These are phyloP conservation scores for Drosophila orena DNA, from an alignment of 1,140 invertebrate genomes.

Conservation along the genomic window DNA sequence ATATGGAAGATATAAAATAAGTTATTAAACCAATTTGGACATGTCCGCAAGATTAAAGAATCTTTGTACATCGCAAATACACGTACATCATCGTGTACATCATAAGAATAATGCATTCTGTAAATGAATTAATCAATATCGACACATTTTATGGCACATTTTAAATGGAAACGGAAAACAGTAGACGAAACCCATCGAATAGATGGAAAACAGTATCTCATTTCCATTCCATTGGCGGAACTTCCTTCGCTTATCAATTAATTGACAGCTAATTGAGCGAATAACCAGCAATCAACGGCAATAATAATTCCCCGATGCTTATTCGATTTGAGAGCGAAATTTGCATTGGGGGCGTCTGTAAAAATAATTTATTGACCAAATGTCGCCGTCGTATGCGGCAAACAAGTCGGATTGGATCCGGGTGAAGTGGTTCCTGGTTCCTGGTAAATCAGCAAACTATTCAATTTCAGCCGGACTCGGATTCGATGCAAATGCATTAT, in stretches of 20 bases:
- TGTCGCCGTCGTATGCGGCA: slow-evolving; percentile 18
- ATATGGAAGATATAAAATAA: no score
- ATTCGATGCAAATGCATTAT: slow-evolving; percentile 16
- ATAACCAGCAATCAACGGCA: slow-evolving; percentile 54
- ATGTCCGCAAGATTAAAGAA: no score
- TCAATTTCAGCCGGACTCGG: slow-evolving; percentile 22
- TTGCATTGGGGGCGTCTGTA: slow-evolving; percentile 39
- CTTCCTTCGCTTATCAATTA: slow-evolving; percentile 50
- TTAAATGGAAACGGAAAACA: slow-evolving; percentile 9
- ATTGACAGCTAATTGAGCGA: slow-evolving; percentile 62
- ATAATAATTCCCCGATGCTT: slow-evolving; percentile 17
- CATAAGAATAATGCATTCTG: no score
- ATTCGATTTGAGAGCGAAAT: slow-evolving; percentile 40
- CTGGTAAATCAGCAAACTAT: slow-evolving; percentile 39
- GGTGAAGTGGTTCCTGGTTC: slow-evolving; percentile 54
- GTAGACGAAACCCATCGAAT: neutral
- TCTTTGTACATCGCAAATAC: no score
- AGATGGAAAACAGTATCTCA: slow-evolving; percentile 16
- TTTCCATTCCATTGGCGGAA: slow-evolving; percentile 34
- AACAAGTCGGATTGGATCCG: slow-evolving; percentile 45
- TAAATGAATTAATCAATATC: slow-evolving; percentile 6
- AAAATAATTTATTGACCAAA: slow-evolving; percentile 43
- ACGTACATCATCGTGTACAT: no score
- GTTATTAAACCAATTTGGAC: no score
- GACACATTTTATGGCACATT: no score